These are phyloP conservation scores for Sphenopsis melanotis DNA, from an alignment of 2,797 vertebrate species.

Conservation along the genomic window DNA sequence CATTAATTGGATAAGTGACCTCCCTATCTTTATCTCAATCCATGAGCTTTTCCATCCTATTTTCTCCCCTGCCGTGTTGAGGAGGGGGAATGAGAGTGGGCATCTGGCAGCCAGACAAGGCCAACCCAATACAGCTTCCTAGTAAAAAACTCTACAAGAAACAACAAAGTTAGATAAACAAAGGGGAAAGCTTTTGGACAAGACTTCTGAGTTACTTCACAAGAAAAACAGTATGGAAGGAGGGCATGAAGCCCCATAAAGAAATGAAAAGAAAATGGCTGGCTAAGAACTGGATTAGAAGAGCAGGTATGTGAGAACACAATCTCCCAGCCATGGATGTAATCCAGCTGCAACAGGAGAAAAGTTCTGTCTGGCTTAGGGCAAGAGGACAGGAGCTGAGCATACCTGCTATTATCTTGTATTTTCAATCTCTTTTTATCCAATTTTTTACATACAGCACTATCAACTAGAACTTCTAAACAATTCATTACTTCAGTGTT, in stretches of 20 bases:
- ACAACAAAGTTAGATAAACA: neutral
- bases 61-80: neutral
- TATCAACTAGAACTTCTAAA: neutral
- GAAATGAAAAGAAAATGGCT: neutral
- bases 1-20: neutral
- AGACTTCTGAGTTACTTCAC: neutral
- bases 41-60: neutral
- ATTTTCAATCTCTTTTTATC: neutral
- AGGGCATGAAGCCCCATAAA: neutral
- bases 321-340: neutral
- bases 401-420: neutral
- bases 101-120: neutral
- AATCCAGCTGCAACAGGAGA: neutral
- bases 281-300: neutral
- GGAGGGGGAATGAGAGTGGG: neutral
- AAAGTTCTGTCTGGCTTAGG: neutral
- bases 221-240: neutral
- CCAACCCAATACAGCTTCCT: neutral
- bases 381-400: neutral
- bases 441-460: neutral
- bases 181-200: neutral
- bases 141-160: neutral
- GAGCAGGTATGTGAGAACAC: neutral
- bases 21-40: neutral
- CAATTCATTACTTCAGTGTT: neutral